Base-by-base conservation (phyloP, 2,113 vertebrate genomes). In the Nerophis ophidion region DNA sequence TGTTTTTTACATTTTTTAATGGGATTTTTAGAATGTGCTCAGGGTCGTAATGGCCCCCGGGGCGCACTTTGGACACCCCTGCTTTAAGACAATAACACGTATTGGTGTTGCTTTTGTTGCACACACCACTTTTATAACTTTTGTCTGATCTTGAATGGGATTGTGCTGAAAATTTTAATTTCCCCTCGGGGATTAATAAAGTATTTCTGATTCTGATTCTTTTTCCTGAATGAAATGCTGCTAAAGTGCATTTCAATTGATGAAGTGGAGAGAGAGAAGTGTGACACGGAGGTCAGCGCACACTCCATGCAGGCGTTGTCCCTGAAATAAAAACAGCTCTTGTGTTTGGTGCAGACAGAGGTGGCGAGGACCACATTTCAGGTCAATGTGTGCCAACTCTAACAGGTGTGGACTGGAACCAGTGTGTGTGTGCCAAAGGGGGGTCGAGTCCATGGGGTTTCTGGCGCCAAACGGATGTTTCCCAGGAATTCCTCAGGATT, bases 401-500 rank as follows among this genome's bases (percentile, higher is more conserved):
- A 83, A 76, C 82, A 87, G 84, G 80, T 84, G 82, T 71, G 46
- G 60, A 64, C 60, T 26, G 26, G 48, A 62, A 62, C n/a, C 42
- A 33, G 53, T 57, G 48, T 45, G 68, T 46, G 56, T 26, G 66
- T 14, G 60, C 61, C 69, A 64, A 60, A 38, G 53, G n/a, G 63
- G 63, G 66, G 67, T 61, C 66, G 46, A 53, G 42, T 76, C 62
- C 70, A 33, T 0, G 19, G 65, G 8, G 64, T 46, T 60, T 57
- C 61, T 70, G 76, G 81, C 63, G 70, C 67, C 74, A 51, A 58
- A 42, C 3, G 57, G 70, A 46, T 61, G 15, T 64, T 76, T 62
- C 52, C 60, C 60, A 57, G 68, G 60, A 73, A 71, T 78, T 73
- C 69, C 57, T 7, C 48, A 44, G 64, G 69, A 72, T 72, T 72